A percentile compares a stretch with the other conserved stretches of the same genome.
Evolutionary conservation across 2,797 vertebrate genomes (phyloP).

Genomic region (Propithecus deckenii): DNA sequence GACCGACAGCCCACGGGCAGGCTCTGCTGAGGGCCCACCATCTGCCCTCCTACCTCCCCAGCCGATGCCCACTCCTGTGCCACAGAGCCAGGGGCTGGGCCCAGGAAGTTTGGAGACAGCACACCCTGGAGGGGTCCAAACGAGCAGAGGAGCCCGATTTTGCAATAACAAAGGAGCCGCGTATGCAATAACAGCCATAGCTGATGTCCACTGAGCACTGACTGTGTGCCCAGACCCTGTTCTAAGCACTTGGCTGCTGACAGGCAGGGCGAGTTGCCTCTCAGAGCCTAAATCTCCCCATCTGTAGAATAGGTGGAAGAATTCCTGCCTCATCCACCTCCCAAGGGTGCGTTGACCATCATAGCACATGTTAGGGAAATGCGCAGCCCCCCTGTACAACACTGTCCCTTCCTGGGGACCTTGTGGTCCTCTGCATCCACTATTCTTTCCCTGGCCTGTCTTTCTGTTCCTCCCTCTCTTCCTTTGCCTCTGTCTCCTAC

Average conservation of each 20-base stretch:
- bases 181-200: not conserved
- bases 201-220: not conserved
- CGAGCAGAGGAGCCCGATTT: not conserved
- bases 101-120: accelerated
- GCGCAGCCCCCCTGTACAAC: not conserved
- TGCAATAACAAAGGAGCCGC: not conserved
- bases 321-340: not conserved
- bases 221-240: not conserved
- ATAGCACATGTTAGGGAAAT: not conserved
- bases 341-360: not conserved
- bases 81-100: not conserved
- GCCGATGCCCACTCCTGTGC: not conserved
- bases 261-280: not conserved
- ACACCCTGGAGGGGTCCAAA: not conserved
- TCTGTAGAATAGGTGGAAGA: not conserved
- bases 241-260: not conserved
- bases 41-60: not conserved
- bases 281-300: not conserved
- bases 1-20: not conserved
- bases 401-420: not conserved
- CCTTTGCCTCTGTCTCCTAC: not conserved
- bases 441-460: not conserved
- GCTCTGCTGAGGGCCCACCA: not conserved
- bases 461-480: no score
- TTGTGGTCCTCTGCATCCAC: no score